Evolutionary conservation across 2,888 invertebrate genomes (phyloP).

Genomic region (Cremastinae sp.): DNA sequence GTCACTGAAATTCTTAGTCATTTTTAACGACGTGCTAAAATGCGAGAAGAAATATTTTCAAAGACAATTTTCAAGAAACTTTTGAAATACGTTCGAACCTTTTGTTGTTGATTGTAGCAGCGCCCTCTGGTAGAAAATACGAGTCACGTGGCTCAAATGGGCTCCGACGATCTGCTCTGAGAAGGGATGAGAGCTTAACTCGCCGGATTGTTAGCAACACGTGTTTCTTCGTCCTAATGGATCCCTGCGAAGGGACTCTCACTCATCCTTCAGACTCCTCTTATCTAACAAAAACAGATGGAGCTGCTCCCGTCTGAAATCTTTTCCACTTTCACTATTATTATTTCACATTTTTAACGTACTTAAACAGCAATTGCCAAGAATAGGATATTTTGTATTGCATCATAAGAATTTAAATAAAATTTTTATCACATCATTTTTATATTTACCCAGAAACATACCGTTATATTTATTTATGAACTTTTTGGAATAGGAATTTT

Average conservation of each 20-base stretch:
- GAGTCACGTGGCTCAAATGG: constrained; percentile 40
- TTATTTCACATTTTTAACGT: background rate
- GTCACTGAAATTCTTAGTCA: too few relatives aligned
- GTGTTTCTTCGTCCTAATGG: constrained; percentile 46
- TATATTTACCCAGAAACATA: too few relatives aligned
- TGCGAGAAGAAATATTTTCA: too few relatives aligned
- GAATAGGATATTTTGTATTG: too few relatives aligned
- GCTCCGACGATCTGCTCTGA: constrained; percentile 29
- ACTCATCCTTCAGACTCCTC: constrained; percentile 20
- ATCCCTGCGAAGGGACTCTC: constrained; percentile 46
- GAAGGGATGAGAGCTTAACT: constrained; percentile 30
- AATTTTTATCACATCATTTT: too few relatives aligned
- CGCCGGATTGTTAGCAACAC: constrained; percentile 37
- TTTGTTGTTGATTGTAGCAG: constrained; percentile 1
- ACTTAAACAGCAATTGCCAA: too few relatives aligned
- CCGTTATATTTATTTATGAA: too few relatives aligned
- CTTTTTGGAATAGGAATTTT: too few relatives aligned
- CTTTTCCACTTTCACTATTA: constrained; percentile 4
- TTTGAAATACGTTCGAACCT: constrained; percentile 43
- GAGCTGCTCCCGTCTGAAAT: constrained; percentile 14
- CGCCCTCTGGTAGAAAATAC: constrained; percentile 13
- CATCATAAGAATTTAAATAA: too few relatives aligned
- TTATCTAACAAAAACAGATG: constrained; percentile 46
- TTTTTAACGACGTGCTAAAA: constrained; percentile 13
- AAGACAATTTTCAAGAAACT: constrained; percentile 38